Base-by-base conservation (phyloP, 2,797 vertebrate species). In the Eidolon dupreanum region DNA sequence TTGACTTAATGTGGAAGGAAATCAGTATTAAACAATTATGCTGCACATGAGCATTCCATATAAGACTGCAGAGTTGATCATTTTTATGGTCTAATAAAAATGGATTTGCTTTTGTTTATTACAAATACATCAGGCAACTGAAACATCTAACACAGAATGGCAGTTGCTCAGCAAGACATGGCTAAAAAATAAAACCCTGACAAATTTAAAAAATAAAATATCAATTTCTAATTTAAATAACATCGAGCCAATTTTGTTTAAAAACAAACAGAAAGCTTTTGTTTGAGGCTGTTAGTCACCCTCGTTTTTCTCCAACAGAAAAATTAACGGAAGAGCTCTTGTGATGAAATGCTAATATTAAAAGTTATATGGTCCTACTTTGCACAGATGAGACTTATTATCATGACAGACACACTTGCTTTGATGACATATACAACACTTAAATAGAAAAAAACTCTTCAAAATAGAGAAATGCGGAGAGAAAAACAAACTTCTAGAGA, bases 31-130 rank as follows among this genome's bases (percentile, higher is more conserved):
- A 95, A 70, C 68, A 93, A 90, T 88, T 75, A 92, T 1, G 13
- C 59, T 41, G 57, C 70, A 90, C 33, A 33, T 17, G n/a, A 78
- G 38, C 36, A 31, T 46, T 55, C 77, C 19, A 12, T 7, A 7
- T 13, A 74, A 43, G 36, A 71, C 57, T 22, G 70, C 12, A 53
- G 3, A 57, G 85, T 57, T 70, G 84, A 78, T 93, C 78, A 57
- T 71, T 86, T 96, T 94, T 84, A 96, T 46, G 65, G 65, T 77
- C 94, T 87, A 66, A 95, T 92, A 88, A 96, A 94, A 92, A 90
- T 13, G 16, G 41, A 77, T 84, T 88, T 68, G 78, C 63, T 89
- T 96, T 94, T 53, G 82, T 43, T 89, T 59, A 87, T 78, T 61
- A 89, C 70, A 92, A 88, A 89, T 75, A 26, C 13, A 82, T 49